Percentiles rank a stretch among this genome's conserved stretches.
Evolutionary conservation across 2,888 invertebrate genomes (phyloP).

Genomic region (Ochropleura leucogaster): DNA sequence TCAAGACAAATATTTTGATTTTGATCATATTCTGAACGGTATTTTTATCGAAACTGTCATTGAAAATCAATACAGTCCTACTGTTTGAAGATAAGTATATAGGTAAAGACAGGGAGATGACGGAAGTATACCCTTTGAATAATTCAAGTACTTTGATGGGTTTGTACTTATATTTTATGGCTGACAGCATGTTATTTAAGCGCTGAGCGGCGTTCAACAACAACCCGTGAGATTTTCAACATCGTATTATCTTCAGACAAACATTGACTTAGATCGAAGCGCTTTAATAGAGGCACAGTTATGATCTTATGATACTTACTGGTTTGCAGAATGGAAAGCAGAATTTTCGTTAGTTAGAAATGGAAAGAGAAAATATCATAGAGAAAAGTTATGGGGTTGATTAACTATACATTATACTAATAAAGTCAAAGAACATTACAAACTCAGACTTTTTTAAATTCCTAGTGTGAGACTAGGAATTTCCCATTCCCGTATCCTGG

Average conservation of each 20-base stretch:
- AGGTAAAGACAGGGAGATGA: constrained; percentile 40
- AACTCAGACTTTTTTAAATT: too few species aligned
- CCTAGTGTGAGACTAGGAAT: too few species aligned
- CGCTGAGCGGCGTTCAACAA: constrained; percentile 66
- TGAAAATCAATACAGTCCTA: constrained; percentile 43
- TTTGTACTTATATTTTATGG: constrained; percentile 61
- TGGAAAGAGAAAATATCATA: neutral
- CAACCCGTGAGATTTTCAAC: constrained; percentile 78
- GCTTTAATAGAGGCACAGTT: constrained; percentile 70
- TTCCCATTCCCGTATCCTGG: too few species aligned
- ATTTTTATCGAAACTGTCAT: constrained; percentile 21
- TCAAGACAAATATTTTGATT: too few species aligned
- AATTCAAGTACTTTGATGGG: constrained; percentile 58
- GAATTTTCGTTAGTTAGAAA: constrained; percentile 10
- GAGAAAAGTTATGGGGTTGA: neutral
- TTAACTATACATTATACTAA: neutral
- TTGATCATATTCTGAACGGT: constrained; percentile 21
- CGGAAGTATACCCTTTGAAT: constrained; percentile 57
- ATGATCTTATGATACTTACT: constrained; percentile 67
- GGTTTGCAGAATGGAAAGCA: constrained; percentile 40
- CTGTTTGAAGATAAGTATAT: constrained; percentile 36
- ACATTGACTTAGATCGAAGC: constrained; percentile 78
- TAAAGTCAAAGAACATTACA: neutral
- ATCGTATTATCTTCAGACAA: constrained; percentile 78
- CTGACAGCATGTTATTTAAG: constrained; percentile 68